Base-by-base conservation (phyloP, 2,888 invertebrate species). In the Apocheima hispidaria region DNA sequence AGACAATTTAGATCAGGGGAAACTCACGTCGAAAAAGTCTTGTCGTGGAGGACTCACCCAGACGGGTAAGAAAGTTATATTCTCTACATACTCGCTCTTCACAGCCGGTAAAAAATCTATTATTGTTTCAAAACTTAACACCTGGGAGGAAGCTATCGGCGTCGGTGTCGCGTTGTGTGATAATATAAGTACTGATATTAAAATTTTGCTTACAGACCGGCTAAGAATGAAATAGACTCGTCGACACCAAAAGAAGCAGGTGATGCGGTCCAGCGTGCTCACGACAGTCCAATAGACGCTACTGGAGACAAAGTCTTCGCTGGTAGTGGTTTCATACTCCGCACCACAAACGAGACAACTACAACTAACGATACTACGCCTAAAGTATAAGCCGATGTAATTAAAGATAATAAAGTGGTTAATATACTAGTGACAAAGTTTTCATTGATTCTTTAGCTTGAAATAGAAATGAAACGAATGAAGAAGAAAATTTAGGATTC, bases 1-100 rank as follows among this genome's bases (percentile, higher is more conserved):
- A 79, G 90, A 26, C 88, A 88, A 65, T 90, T 90, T 60, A 81
- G 90, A 68, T 84, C 88, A 3, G 90, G 90, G 5, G 74, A 84
- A 9, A 88, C 87, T 0, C 88, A 89, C 41, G 82, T 72, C 2
- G 90, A 90, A 60, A 80, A 83, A 60, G 65, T 72, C 0, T 59
- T 90, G 6, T 84, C 87, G 1, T 90, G 90, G 90, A 83, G 80
- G 55, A 77, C 79, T 54, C 88, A 90, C 81, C 84, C 84, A 6
- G 90, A 90, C 65, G 90, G 90, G 90, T 90, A 84, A 78, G 51
- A 43, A 43, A 28, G n/a, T 14, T 12, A 14, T 7, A 35, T 18
- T 7, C 12, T 6, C n/a, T n/a, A n/a, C n/a, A n/a, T n/a, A 6
- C 23, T 26, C 14, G 6, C 36, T 7, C 7, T 43, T 20, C 4